These are phyloP conservation scores for Lasioglossum oenotherae DNA, from an alignment of 2,888 invertebrate species.

Conservation along the genomic window DNA sequence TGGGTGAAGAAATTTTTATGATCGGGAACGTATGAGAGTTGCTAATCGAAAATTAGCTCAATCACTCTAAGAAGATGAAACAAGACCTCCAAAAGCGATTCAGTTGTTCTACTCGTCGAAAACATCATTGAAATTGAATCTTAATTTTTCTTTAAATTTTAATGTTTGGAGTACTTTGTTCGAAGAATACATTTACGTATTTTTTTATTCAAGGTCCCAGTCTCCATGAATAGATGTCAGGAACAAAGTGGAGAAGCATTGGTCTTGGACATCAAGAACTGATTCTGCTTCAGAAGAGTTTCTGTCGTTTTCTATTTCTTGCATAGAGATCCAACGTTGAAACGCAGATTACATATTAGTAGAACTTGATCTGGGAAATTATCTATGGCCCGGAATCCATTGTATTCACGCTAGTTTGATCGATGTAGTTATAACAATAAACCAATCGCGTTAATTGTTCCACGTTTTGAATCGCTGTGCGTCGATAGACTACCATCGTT, in stretches of 20 bases:
- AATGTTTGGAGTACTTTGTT: too few relatives aligned
- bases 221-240: neutral
- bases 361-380: neutral
- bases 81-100: too few relatives aligned
- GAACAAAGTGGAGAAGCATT: neutral
- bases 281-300: neutral
- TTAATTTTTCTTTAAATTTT: neutral
- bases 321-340: neutral
- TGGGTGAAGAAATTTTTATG: neutral
- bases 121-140: neutral
- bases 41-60: neutral
- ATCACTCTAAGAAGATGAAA: neutral
- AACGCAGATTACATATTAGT: neutral
- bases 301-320: neutral
- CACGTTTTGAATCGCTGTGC: conserved; percentile 15
- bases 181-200: neutral
- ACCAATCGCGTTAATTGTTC: conserved; percentile 15
- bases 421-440: conserved; percentile 11
- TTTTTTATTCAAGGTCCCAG: neutral
- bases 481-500: neutral
- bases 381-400: neutral
- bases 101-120: too few relatives aligned
- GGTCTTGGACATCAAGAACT: neutral
- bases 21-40: too few relatives aligned
- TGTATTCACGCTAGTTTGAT: neutral